These are phyloP conservation scores for Elgaria multicarinata DNA, from an alignment of 2,113 vertebrate genomes.

Conservation along the genomic window DNA sequence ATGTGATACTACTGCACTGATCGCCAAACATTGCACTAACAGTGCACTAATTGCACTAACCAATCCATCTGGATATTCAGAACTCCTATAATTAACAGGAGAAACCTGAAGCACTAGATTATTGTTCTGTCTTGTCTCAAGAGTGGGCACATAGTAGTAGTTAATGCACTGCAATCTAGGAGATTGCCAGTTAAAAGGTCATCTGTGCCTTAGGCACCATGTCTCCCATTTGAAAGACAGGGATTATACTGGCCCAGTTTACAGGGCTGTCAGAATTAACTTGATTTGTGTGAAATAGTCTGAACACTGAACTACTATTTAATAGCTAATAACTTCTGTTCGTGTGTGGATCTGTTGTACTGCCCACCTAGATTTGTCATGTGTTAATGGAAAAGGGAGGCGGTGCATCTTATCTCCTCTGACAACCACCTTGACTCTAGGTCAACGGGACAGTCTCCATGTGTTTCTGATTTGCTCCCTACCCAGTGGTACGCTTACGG, in stretches of 20 bases:
- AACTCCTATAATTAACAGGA: neutral
- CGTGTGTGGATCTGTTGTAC: neutral
- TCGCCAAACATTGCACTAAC: neutral
- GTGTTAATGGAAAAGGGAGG: neutral
- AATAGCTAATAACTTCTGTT: neutral
- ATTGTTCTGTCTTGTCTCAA: neutral
- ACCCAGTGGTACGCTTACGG: neutral
- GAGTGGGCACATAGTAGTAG: neutral
- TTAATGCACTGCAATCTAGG: neutral
- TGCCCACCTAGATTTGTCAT: neutral
- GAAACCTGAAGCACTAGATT: neutral
- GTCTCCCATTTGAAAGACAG: neutral
- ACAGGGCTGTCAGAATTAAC: neutral
- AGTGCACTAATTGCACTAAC: neutral
- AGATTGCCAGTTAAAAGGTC: neutral
- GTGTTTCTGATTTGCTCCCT: neutral
- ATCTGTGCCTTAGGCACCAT: neutral
- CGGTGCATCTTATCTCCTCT: neutral
- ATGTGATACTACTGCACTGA: neutral
- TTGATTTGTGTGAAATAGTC: neutral
- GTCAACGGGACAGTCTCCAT: neutral
- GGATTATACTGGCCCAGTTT: neutral
- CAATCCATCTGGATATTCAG: neutral
- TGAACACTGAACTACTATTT: neutral
- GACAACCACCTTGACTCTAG: neutral